These are phyloP conservation scores for Noctua pronuba DNA, from an alignment of 2,888 invertebrate species.

Conservation along the genomic window DNA sequence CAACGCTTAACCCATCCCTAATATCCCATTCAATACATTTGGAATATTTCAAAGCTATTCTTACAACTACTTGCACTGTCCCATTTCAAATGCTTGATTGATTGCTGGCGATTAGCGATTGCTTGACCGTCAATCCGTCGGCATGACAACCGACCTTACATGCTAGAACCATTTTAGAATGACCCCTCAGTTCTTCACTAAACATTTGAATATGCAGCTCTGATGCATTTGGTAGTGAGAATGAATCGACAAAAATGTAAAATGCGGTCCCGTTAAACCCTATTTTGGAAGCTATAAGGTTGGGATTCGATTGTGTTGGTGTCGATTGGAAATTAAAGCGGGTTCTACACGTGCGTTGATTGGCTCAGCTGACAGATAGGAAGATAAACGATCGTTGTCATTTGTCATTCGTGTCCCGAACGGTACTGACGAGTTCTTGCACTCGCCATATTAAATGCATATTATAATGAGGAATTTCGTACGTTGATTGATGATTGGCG, in stretches of 20 bases:
- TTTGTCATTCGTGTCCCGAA: conserved; percentile 86
- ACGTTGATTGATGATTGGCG: conserved; percentile 82
- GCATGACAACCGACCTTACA: conserved; percentile 72
- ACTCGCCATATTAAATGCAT: conserved; percentile 86
- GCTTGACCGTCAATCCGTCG: conserved; percentile 78
- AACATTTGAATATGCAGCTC: conserved; percentile 71
- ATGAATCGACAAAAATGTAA: conserved; percentile 64
- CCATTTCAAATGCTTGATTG: conserved; percentile 79
- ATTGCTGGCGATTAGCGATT: conserved; percentile 80
- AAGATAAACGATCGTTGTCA: conserved; percentile 88
- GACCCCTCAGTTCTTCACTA: conserved; percentile 65
- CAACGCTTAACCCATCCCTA: conserved; percentile 48
- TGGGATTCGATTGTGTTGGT: conserved; percentile 45
- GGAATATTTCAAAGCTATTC: conserved; percentile 61
- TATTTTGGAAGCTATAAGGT: conserved; percentile 55
- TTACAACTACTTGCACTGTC: conserved; percentile 56
- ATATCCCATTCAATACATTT: conserved; percentile 52
- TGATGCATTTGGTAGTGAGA: conserved; percentile 70
- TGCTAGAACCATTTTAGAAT: conserved; percentile 68
- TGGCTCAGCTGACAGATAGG: conserved; percentile 88
- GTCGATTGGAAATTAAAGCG: conserved; percentile 69
- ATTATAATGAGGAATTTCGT: conserved; percentile 84
- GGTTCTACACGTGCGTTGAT: conserved; percentile 86
- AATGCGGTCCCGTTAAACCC: conserved; percentile 50
- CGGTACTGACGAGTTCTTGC: conserved; percentile 78